A percentile compares a stretch with the other conserved stretches of the same genome.
phyloP scores from a whole-genome alignment of 2,888 invertebrate species.

The Coleophora flavipennella region DNA sequence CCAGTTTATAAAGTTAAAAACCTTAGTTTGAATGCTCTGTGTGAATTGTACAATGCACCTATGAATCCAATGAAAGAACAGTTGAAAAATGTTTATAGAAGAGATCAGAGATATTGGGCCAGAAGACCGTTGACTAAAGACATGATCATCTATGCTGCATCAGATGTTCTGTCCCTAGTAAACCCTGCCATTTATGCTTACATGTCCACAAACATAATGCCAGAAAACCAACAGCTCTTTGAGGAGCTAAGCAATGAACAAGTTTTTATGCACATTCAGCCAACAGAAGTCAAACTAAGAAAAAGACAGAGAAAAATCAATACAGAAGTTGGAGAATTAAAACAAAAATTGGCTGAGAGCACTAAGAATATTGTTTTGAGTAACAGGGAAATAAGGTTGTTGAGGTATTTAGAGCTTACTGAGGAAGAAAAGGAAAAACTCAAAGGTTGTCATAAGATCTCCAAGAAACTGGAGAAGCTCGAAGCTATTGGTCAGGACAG shows the following conservation, averaged over 20 bases:
- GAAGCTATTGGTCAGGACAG: slow-evolving; percentile 85
- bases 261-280: slow-evolving; percentile 86
- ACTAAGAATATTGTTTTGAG: slow-evolving; percentile 91
- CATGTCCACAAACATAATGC: slow-evolving; percentile 76
- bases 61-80: slow-evolving; percentile 94
- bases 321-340: slow-evolving; percentile 90
- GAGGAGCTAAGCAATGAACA: slow-evolving; percentile 91
- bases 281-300: slow-evolving; percentile 87
- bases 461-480: slow-evolving; percentile 91
- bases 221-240: slow-evolving; percentile 81
- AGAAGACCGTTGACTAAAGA: slow-evolving; percentile 89
- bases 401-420: slow-evolving; percentile 91
- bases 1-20: slow-evolving; percentile 97
- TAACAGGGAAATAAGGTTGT: slow-evolving; percentile 90
- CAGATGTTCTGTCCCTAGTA: slow-evolving; percentile 89
- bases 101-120: slow-evolving; percentile 92
- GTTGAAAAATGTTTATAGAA: slow-evolving; percentile 85
- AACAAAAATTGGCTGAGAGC: slow-evolving; percentile 84
- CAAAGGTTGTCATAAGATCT: slow-evolving; percentile 92
- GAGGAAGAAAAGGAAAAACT: slow-evolving; percentile 94
- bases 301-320: slow-evolving; percentile 93
- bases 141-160: slow-evolving; percentile 92
- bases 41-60: slow-evolving; percentile 90
- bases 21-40: slow-evolving; percentile 91
- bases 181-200: slow-evolving; percentile 87